Conservation (phyloP, 2,888 invertebrate species). For the Petrolisthes cinctipes region DNA sequence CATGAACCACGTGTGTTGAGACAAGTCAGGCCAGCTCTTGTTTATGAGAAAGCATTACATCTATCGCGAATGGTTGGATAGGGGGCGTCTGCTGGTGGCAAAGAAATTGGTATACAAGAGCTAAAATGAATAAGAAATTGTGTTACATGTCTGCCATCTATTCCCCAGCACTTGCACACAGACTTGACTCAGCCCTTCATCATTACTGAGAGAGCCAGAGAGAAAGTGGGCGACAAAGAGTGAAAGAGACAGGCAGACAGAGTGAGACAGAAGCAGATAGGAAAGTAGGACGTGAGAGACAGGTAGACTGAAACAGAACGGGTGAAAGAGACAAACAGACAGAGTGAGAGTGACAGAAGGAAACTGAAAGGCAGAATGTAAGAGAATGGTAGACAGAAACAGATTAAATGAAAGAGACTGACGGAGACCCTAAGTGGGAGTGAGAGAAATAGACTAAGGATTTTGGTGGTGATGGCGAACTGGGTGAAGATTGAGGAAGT, state of each 20-base stretch:
- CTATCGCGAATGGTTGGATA: background rate
- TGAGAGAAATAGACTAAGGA: no score
- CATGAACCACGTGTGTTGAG: conserved; percentile 27
- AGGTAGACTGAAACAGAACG: no score
- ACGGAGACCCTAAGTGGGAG: background rate
- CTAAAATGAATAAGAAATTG: background rate
- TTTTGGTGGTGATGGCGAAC: no score
- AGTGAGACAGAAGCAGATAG: background rate
- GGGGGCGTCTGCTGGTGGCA: background rate
- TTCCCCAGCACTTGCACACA: no score
- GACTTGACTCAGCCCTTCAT: no score
- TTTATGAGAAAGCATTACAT: background rate
- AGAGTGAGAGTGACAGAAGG: background rate
- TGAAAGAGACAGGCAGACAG: no score
- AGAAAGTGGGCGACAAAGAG: background rate
- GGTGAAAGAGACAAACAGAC: no score
- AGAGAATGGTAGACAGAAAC: background rate
- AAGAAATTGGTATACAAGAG: background rate
- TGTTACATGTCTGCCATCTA: no score
- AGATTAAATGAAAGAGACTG: background rate
- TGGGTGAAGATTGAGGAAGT: no score
- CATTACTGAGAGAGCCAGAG: background rate
- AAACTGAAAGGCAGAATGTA: background rate
- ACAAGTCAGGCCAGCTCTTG: conserved; percentile 39
- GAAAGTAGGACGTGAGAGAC: background rate